Evolutionary conservation across 2,113 vertebrate species (phyloP).

Genomic region (Neodontobutis hainanensis): DNA sequence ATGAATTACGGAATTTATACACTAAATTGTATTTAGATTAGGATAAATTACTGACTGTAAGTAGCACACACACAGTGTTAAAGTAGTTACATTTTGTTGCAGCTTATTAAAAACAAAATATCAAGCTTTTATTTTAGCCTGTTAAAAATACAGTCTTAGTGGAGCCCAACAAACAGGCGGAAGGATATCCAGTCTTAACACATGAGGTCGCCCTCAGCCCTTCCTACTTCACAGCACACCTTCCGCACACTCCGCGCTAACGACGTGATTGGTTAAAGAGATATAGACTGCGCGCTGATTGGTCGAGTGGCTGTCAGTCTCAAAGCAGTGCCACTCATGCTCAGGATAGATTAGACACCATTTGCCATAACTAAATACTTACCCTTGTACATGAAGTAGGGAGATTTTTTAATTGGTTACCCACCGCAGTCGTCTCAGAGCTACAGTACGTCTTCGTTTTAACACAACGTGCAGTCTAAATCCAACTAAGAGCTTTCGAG

Average conservation of each 20-base stretch:
- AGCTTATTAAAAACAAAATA: too few relatives aligned
- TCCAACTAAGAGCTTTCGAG: constrained; percentile 44
- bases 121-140: not conserved
- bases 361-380: constrained; percentile 82
- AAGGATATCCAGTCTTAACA: constrained; percentile 72
- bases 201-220: constrained; percentile 70
- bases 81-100: too few relatives aligned
- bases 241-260: constrained; percentile 50
- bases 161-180: constrained; percentile 60
- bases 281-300: constrained; percentile 52
- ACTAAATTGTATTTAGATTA: too few relatives aligned
- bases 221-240: constrained; percentile 63
- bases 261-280: constrained; percentile 60
- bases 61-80: too few relatives aligned
- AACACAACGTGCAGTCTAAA: constrained; percentile 22
- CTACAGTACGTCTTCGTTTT: constrained; percentile 3
- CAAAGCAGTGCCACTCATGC: constrained; percentile 63
- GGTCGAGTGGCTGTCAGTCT: constrained; percentile 64
- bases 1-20: too few relatives aligned
- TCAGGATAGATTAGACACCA: constrained; percentile 79
- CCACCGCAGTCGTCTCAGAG: constrained; percentile 42
- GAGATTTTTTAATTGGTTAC: constrained; percentile 51
- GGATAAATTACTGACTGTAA: too few relatives aligned
- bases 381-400: constrained; percentile 69
- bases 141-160: constrained; percentile 1